Conservation (phyloP, 2,797 vertebrate species). For the Melanotaenia pygmaea region DNA sequence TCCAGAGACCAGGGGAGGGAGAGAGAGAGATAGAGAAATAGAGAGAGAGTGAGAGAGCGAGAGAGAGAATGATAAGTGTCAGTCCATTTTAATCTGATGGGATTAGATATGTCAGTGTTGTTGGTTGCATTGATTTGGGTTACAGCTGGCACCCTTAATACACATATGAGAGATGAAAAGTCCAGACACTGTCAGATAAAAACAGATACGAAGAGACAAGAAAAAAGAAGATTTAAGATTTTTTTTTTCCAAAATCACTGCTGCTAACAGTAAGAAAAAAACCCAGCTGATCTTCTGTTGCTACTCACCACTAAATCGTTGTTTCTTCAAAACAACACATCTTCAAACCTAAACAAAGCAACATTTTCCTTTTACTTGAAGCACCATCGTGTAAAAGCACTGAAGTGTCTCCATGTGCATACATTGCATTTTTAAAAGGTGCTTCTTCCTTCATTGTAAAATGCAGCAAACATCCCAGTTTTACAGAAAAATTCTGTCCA, state of each 20-base stretch:
- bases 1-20: slow-evolving; percentile 9
- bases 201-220: background rate
- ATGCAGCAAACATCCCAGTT: no score
- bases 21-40: slow-evolving; percentile 11
- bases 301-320: background rate
- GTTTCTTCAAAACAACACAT: background rate
- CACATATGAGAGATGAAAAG: slow-evolving; percentile 19
- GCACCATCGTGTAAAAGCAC: background rate
- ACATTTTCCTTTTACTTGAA: background rate
- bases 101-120: slow-evolving; percentile 43
- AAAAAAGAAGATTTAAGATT: background rate
- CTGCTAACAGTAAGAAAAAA: background rate
- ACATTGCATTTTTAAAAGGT: no score
- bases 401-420: no score
- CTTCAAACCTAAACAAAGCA: background rate
- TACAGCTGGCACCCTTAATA: slow-evolving; percentile 43
- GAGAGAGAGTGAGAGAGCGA: slow-evolving; percentile 1
- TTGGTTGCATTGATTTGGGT: slow-evolving; percentile 45
- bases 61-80: slow-evolving; percentile 32
- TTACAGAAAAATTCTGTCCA: no score
- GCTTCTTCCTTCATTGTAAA: no score
- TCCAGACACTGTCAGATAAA: background rate
- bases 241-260: background rate
- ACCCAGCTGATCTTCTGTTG: background rate
- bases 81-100: slow-evolving; percentile 47